A percentile compares a stretch with the other conserved stretches of the same genome.
phyloP scores from a whole-genome alignment of 2,797 vertebrate genomes.

The Pipistrellus pygmaeus region DNA sequence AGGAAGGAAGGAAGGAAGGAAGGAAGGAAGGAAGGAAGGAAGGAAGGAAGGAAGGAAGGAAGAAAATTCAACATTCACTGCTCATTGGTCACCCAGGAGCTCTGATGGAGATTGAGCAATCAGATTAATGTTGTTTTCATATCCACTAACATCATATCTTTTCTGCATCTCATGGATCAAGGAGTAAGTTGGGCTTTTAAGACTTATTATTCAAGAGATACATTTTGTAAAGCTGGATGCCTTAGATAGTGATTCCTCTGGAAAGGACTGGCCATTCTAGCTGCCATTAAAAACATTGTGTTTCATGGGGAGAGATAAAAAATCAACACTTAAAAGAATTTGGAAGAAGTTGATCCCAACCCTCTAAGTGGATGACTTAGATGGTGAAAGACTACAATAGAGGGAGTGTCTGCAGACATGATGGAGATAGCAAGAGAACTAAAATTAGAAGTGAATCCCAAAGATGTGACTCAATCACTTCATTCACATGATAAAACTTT shows the following conservation, averaged over 20 bases:
- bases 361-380: too few species aligned
- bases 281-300: background rate
- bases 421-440: background rate
- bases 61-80: background rate
- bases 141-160: background rate
- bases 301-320: background rate
- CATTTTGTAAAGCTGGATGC: background rate
- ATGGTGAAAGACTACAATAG: background rate
- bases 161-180: background rate
- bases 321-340: background rate
- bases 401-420: too few species aligned
- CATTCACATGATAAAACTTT: background rate
- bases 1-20: too few species aligned
- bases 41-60: too few species aligned
- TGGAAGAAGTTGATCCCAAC: background rate
- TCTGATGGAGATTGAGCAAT: background rate
- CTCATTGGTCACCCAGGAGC: background rate
- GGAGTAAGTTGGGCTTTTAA: background rate
- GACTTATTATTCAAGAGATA: background rate
- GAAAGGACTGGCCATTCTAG: background rate
- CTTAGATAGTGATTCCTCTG: background rate
- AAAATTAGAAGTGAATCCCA: background rate
- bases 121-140: background rate
- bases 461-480: background rate
- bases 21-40: too few species aligned